Evolutionary conservation across 2,113 vertebrate species (phyloP), one percentile per base, ranked within the genome.

Genomic region (Takifugu flavidus): DNA sequence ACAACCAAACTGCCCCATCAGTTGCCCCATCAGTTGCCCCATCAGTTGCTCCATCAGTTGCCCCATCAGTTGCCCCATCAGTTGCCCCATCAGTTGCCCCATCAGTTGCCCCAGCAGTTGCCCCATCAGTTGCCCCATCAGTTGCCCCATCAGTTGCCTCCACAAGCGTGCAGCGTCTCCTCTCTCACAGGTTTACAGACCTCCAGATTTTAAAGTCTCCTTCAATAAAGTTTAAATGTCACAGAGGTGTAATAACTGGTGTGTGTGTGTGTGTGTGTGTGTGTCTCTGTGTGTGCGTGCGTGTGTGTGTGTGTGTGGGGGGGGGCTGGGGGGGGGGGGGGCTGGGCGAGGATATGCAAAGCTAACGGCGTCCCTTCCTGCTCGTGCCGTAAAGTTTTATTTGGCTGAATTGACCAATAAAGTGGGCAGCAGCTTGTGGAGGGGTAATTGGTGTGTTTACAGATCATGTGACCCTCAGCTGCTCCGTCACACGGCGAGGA

Each of bases 221-320:
- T 98, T 95, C 94, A 96, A 98, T 97, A 98, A 98, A 97, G 93
- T 98, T 96, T 97, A 98, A 98, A 96, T 96, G 95, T 94, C 95
- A 95, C 95, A 91, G 94, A 90, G 95, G 96, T 94, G 93, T 95
- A 94, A 95, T 98, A 98, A 98, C 91, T 86, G 20, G 20, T 20
- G 20, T 20, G 20, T 20, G 20, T 20, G 20, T 20, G 20, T 20
- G 20, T 20, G 20, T 20, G 20, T 20, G 20, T 20, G 20, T 20
- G 20, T 20, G 20, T 20, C 20, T 20, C 20, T 20, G 20, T 20
- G 20, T 20, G 20, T 20, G 20, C 20, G 20, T 20, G 20, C 20
- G 1, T 20, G 20, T 20, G 20, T 20, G 20, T 20, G 20, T 20
- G 20, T 20, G 29, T 31, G 29, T 1, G 29, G 29, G 29, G 29